Percentiles rank a stretch among this genome's conserved stretches.
Evolutionary conservation across 2,113 vertebrate genomes (phyloP).

Genomic region (Hydrochoerus hydrochaeris): DNA sequence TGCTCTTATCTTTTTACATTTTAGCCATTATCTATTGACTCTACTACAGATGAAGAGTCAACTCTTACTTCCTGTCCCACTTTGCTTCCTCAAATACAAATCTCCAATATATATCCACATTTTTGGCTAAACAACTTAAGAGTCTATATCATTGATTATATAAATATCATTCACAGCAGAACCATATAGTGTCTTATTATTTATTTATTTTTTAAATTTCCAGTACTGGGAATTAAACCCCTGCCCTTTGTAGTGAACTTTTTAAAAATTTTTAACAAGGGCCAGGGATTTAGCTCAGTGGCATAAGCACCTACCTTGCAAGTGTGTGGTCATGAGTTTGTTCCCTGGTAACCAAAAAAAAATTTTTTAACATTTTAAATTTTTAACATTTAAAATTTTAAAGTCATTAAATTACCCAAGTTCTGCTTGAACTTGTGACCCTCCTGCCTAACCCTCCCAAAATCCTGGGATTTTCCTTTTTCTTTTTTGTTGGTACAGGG

Average conservation of each 20-base stretch:
- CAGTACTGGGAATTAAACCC: neutral
- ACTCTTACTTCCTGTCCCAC: neutral
- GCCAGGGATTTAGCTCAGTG: too few species aligned
- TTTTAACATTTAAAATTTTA: too few species aligned
- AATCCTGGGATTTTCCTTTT: neutral
- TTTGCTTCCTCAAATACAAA: neutral
- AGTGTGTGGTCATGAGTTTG: too few species aligned
- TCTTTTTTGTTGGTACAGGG: too few species aligned
- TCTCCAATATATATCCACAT: neutral
- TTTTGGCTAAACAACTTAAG: conserved; percentile 10
- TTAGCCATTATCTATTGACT: neutral
- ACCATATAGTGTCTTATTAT: neutral
- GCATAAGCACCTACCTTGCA: too few species aligned
- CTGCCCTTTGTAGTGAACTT: neutral
- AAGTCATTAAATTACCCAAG: neutral
- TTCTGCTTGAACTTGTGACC: neutral
- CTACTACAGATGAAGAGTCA: neutral
- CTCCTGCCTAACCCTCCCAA: neutral
- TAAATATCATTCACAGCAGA: neutral
- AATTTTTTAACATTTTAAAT: too few species aligned
- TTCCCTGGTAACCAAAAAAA: too few species aligned
- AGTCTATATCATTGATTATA: neutral
- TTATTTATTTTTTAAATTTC: neutral
- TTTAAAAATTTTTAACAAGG: neutral
- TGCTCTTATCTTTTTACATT: neutral